Evolutionary conservation across 2,888 invertebrate genomes (phyloP).

Genomic region (Hydriomena furcata): DNA sequence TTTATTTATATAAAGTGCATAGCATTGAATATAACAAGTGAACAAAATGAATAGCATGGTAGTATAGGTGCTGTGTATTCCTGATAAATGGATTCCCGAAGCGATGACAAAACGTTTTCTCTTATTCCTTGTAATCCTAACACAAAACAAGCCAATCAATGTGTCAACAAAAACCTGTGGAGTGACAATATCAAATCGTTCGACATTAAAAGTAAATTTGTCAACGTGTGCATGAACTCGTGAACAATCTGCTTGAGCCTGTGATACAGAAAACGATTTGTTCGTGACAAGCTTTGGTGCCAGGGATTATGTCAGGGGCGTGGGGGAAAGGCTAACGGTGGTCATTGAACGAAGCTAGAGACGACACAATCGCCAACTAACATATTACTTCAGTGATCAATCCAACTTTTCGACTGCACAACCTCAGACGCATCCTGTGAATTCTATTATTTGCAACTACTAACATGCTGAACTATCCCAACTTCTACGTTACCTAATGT

Average conservation of each 20-base stretch:
- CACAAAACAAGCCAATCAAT: conserved; percentile 9
- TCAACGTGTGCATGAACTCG: conserved; percentile 55
- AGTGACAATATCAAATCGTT: conserved; percentile 26
- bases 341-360: conserved; percentile 75
- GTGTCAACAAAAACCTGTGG: conserved; percentile 6
- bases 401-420: conserved; percentile 73
- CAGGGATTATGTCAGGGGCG: conserved; percentile 58
- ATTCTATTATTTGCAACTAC: conserved; percentile 17
- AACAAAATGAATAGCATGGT: conserved; percentile 63
- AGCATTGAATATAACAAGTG: conserved; percentile 54
- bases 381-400: conserved; percentile 70
- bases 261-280: conserved; percentile 68
- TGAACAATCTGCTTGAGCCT: conserved; percentile 50
- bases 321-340: conserved; percentile 60
- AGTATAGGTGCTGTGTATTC: conserved; percentile 79
- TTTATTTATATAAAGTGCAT: conserved; percentile 69
- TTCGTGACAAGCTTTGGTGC: conserved; percentile 74
- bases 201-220: conserved; percentile 50
- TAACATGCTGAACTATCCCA: conserved; percentile 31
- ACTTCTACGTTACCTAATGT: conserved; percentile 1
- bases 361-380: conserved; percentile 80
- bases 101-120: conserved; percentile 64
- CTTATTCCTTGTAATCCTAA: conserved; percentile 21
- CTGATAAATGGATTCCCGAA: conserved; percentile 69
- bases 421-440: conserved; percentile 44